These are phyloP conservation scores for Eumeta japonica DNA, from an alignment of 1,140 invertebrate genomes.

Conservation along the genomic window DNA sequence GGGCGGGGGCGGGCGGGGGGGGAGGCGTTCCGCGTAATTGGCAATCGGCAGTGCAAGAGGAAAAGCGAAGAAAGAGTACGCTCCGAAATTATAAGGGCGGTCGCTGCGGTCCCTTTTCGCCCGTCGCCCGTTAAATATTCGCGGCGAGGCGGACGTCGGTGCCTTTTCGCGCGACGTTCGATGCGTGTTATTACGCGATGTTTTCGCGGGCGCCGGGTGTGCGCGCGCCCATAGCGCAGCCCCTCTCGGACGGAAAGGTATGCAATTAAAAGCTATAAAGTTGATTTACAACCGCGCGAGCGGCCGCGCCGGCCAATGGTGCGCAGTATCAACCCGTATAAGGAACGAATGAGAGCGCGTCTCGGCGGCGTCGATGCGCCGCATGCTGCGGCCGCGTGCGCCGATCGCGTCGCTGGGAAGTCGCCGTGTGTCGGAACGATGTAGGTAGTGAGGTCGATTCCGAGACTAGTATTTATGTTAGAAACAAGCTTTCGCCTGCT, in stretches of 20 bases:
- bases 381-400: no score
- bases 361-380: conserved; percentile 45
- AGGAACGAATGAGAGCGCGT: conserved; percentile 48
- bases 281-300: conserved; percentile 51
- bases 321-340: conserved; percentile 52
- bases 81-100: no score
- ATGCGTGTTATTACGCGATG: conserved; percentile 57
- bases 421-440: conserved; percentile 23
- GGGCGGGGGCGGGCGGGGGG: no score
- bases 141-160: conserved; percentile 50
- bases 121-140: no score
- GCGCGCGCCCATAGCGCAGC: no score
- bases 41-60: no score
- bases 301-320: conserved; percentile 41
- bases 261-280: conserved; percentile 58
- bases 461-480: no score
- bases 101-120: no score
- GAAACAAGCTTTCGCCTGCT: no score
- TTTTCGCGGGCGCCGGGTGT: conserved; percentile 53
- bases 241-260: conserved; percentile 55
- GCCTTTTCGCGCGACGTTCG: conserved; percentile 52
- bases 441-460: no score
- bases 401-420: conserved; percentile 40
- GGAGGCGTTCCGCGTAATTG: conserved; percentile 53
- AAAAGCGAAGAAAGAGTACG: no score